Conservation (phyloP, 2,888 invertebrate genomes). For the Drymonia ruficornis region DNA sequence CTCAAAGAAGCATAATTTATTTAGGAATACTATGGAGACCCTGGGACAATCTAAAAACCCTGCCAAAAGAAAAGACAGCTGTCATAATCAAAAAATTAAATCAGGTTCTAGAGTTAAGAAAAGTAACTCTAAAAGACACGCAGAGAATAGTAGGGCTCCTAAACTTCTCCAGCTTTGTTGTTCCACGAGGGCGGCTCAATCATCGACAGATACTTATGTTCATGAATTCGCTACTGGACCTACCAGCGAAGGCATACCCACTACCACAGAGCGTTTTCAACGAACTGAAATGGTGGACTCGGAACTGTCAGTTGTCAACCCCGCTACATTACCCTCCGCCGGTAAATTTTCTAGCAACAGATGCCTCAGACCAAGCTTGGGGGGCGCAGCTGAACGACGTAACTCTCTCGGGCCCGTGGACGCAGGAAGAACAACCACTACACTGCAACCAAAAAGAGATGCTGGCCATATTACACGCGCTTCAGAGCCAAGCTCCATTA, state of each 20-base stretch:
- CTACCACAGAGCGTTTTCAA: not conserved
- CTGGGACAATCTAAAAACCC: constrained; percentile 11
- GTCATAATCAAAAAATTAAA: constrained; percentile 9
- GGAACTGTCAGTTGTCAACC: constrained; percentile 15
- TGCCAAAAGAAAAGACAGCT: constrained; percentile 13
- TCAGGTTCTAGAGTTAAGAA: constrained; percentile 6
- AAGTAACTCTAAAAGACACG: constrained; percentile 17
- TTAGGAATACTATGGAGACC: constrained; percentile 28
- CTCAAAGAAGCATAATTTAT: constrained; percentile 19
- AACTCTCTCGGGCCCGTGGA: constrained; percentile 20
- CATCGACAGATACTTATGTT: constrained; percentile 21
- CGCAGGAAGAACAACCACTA: constrained; percentile 12
- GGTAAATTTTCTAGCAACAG: constrained; percentile 27
- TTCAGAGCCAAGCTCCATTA: constrained; percentile 8
- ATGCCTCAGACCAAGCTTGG: constrained; percentile 35
- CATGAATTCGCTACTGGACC: constrained; percentile 12
- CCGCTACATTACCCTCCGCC: constrained; percentile 20
- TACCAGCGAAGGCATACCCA: constrained; percentile 2
- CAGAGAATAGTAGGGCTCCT: constrained; percentile 29
- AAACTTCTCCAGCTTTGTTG: constrained; percentile 35
- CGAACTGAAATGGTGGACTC: constrained; percentile 31
- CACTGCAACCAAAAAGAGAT: constrained; percentile 36
- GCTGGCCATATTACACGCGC: constrained; percentile 22
- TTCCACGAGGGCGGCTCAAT: constrained; percentile 32
- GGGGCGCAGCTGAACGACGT: constrained; percentile 30